Evolutionary conservation across 2,797 vertebrate species (phyloP).

Genomic region (Sebastes alutus): DNA sequence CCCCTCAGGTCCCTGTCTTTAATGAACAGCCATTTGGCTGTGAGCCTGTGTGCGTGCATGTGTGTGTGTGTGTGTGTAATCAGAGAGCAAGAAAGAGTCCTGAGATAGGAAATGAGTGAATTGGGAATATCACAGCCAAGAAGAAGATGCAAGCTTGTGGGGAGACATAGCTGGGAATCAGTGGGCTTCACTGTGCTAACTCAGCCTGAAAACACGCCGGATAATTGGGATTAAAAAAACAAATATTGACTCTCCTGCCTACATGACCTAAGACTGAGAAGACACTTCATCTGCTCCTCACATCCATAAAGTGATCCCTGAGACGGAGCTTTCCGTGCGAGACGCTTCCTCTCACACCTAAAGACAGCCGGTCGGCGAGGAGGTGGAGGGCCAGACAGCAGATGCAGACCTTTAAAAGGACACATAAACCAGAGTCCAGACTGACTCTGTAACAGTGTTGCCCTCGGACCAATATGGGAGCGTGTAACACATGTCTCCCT

Average conservation of each 20-base stretch:
- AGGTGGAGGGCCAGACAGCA: slow-evolving; percentile 56
- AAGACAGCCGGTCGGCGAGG: slow-evolving; percentile 35
- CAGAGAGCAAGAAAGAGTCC: slow-evolving; percentile 60
- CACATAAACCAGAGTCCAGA: slow-evolving; percentile 67
- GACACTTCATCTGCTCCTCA: slow-evolving; percentile 6
- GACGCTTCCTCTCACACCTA: slow-evolving; percentile 29
- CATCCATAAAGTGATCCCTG: slow-evolving; percentile 2
- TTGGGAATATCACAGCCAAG: slow-evolving; percentile 69
- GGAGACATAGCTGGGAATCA: slow-evolving; percentile 35
- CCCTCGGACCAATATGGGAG: slow-evolving; percentile 46
- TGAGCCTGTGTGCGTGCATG: slow-evolving; percentile 53
- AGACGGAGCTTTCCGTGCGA: slow-evolving; percentile 8
- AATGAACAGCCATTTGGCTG: slow-evolving; percentile 85
- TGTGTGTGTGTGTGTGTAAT: slow-evolving; percentile 18
- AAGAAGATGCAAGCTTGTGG: slow-evolving; percentile 34
- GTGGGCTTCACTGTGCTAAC: slow-evolving; percentile 6
- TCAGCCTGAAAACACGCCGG: slow-evolving; percentile 33
- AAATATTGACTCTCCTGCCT: slow-evolving; percentile 40
- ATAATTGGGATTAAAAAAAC: slow-evolving; percentile 46
- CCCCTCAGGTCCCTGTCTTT: slow-evolving; percentile 84
- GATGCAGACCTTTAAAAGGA: slow-evolving; percentile 70
- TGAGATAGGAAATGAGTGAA: slow-evolving; percentile 74
- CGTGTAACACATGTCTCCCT: slow-evolving; percentile 59
- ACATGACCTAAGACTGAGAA: slow-evolving; percentile 3
- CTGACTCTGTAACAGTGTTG: slow-evolving; percentile 41